phyloP scores from a whole-genome alignment of 1,140 invertebrate genomes.

The Ceratosolen solmsi region DNA sequence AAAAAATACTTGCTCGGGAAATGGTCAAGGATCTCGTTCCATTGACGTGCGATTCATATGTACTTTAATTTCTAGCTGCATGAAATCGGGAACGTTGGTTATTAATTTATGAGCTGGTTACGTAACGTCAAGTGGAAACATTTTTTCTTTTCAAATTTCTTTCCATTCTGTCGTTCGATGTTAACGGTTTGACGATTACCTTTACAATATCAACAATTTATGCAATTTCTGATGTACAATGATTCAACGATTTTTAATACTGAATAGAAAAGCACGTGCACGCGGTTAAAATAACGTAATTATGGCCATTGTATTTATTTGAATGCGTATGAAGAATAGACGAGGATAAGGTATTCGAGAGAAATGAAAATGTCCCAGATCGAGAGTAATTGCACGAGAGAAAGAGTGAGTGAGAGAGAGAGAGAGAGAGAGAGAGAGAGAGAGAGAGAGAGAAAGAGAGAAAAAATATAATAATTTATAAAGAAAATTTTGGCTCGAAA shows the following conservation, averaged over 20 bases:
- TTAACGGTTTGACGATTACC: not conserved
- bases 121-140: not conserved
- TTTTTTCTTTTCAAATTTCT: not conserved
- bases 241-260: not conserved
- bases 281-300: not conserved
- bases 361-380: not conserved
- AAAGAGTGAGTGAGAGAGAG: no score
- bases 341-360: not conserved
- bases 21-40: not conserved
- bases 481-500: no score
- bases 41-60: not conserved
- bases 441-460: no score
- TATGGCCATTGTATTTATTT: not conserved
- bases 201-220: not conserved
- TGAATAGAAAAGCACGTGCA: not conserved
- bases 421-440: no score
- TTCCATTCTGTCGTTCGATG: not conserved
- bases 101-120: not conserved
- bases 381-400: not conserved
- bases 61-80: not conserved
- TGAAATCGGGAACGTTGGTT: not conserved
- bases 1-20: not conserved
- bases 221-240: not conserved
- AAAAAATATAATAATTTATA: no score
- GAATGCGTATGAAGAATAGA: not conserved